Percentiles rank a stretch among this genome's conserved stretches.
phyloP scores from a whole-genome alignment of 2,888 invertebrate genomes.

The Glomeris marginata region DNA sequence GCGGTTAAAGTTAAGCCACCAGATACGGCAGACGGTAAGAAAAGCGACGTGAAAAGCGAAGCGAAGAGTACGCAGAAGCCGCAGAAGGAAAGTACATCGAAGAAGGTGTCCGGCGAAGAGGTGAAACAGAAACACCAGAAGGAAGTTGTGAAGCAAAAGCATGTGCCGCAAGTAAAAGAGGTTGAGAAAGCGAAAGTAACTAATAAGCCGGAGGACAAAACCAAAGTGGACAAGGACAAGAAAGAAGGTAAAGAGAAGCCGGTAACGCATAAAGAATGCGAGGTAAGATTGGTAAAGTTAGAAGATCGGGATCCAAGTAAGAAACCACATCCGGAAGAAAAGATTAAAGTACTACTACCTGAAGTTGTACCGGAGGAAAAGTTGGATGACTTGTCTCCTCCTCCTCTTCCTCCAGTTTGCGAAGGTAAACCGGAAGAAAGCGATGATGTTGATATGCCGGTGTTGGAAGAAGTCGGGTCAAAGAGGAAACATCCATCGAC shows the following conservation, averaged over 20 bases:
- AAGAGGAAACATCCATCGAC: not conserved
- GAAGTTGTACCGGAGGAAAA: not conserved
- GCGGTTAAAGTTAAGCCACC: too few relatives aligned
- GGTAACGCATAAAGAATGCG: not conserved
- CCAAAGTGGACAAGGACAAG: not conserved
- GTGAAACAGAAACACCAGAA: not conserved
- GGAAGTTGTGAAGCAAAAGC: constrained; percentile 8
- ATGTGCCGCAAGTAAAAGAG: not conserved
- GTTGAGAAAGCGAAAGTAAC: constrained; percentile 5
- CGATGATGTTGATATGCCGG: not conserved
- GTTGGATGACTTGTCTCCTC: not conserved
- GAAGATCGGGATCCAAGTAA: not conserved
- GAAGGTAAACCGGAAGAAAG: too few relatives aligned
- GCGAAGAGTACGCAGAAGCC: too few relatives aligned
- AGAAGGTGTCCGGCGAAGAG: too few relatives aligned
- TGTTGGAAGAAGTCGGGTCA: not conserved
- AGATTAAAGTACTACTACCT: not conserved
- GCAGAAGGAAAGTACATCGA: too few relatives aligned
- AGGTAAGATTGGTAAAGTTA: not conserved
- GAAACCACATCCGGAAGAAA: not conserved
- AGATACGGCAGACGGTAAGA: too few relatives aligned
- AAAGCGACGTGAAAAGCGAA: too few relatives aligned
- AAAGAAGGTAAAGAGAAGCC: not conserved
- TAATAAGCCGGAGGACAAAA: not conserved
- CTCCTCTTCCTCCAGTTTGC: not conserved